Evolutionary conservation across 1,140 invertebrate species (phyloP).

Genomic region (Drosophila kepulauana): DNA sequence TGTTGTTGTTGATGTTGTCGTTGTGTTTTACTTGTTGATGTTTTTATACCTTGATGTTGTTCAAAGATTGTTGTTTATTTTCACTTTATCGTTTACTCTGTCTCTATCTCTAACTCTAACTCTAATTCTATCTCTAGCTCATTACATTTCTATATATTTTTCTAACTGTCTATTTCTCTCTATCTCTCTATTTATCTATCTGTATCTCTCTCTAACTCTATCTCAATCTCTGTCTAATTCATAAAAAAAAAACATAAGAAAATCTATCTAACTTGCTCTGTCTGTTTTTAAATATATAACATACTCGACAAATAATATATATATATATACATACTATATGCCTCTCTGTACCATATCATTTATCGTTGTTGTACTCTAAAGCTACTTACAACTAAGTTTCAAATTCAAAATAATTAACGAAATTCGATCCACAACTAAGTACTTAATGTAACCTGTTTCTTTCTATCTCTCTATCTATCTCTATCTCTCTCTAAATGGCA

Average conservation of each 20-base stretch:
- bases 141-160: constrained; percentile 19
- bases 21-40: constrained; percentile 58
- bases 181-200: constrained; percentile 46
- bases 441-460: constrained; percentile 21
- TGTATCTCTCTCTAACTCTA: constrained; percentile 50
- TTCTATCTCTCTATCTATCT: constrained; percentile 5
- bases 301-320: constrained; percentile 48
- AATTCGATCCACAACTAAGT: constrained; percentile 22
- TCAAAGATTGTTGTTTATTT: constrained; percentile 60
- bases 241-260: constrained; percentile 36
- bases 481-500: constrained; percentile 14
- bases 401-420: constrained; percentile 35
- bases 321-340: constrained; percentile 69
- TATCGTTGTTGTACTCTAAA: constrained; percentile 71
- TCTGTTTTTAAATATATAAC: constrained; percentile 71
- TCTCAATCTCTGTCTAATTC: constrained; percentile 46
- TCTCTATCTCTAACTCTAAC: constrained; percentile 34
- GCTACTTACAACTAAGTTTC: constrained; percentile 52
- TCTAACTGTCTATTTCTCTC: constrained; percentile 16
- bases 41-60: constrained; percentile 63
- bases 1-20: constrained; percentile 45
- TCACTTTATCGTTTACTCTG: constrained; percentile 47
- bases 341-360: constrained; percentile 76
- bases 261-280: constrained; percentile 53
- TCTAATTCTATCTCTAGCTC: constrained; percentile 34